Conservation (phyloP, 2,797 vertebrate species). For the Cuniculus paca region DNA sequence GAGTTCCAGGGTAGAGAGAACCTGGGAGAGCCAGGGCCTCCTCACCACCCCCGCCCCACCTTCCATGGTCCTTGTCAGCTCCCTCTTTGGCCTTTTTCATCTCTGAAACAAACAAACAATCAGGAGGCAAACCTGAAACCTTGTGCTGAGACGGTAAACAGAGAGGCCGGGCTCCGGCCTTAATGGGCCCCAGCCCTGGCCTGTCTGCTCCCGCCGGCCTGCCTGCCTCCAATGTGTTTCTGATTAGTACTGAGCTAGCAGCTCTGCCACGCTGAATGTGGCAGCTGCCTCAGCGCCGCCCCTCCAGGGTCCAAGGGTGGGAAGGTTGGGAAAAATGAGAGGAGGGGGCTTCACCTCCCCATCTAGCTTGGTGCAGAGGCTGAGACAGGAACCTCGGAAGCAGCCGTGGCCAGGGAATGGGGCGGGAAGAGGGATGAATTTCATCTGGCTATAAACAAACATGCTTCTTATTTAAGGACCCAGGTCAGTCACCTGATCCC, state of each 20-base stretch:
- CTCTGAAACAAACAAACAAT: slow-evolving; percentile 83
- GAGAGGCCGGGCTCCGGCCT: slow-evolving; percentile 76
- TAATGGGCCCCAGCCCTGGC: slow-evolving; percentile 85
- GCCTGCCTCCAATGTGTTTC: slow-evolving; percentile 89
- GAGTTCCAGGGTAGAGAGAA: slow-evolving; percentile 72
- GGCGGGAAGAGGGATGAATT: slow-evolving; percentile 72
- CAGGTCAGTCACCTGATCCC: slow-evolving; percentile 69
- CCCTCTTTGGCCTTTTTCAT: slow-evolving; percentile 79
- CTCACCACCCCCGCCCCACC: neutral
- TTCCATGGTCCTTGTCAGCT: slow-evolving; percentile 75
- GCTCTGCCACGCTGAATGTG: slow-evolving; percentile 74
- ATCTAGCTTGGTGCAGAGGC: slow-evolving; percentile 75
- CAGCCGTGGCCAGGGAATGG: slow-evolving; percentile 55
- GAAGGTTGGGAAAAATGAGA: slow-evolving; percentile 78
- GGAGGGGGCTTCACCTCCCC: slow-evolving; percentile 49
- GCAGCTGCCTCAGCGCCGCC: slow-evolving; percentile 80
- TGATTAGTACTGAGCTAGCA: slow-evolving; percentile 85
- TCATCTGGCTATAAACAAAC: slow-evolving; percentile 79
- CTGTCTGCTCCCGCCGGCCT: slow-evolving; percentile 86
- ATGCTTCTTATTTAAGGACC: slow-evolving; percentile 82
- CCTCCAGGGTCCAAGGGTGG: slow-evolving; percentile 74
- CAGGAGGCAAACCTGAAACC: slow-evolving; percentile 82
- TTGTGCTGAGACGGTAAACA: slow-evolving; percentile 77
- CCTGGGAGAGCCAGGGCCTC: slow-evolving; percentile 52
- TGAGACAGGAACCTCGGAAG: slow-evolving; percentile 73